These are phyloP conservation scores for Strongylocentrotus purpuratus DNA, from an alignment of 35 echinoderm and acorn worm genomes.

Conservation along the genomic window DNA sequence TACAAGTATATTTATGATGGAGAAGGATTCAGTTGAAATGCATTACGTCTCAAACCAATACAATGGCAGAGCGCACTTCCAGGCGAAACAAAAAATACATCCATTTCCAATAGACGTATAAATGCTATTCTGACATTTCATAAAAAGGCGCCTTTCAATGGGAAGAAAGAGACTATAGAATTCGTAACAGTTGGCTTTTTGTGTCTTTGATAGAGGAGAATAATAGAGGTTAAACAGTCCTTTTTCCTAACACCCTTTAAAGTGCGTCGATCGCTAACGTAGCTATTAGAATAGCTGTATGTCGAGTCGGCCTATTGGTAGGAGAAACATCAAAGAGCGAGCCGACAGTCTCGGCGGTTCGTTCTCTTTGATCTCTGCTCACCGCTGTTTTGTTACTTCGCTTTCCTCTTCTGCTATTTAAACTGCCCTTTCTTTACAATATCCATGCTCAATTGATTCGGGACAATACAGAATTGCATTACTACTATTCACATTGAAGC, in stretches of 20 bases:
- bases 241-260: slow-evolving; percentile 16
- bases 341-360: slow-evolving; percentile 25
- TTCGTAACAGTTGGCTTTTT: slow-evolving; percentile 33
- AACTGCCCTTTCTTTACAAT: slow-evolving; percentile 41
- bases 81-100: background rate
- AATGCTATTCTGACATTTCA: slow-evolving; percentile 3
- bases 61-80: background rate
- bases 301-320: slow-evolving; percentile 1
- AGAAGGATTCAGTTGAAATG: background rate
- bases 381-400: slow-evolving; percentile 54
- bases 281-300: slow-evolving; percentile 29
- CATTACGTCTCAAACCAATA: background rate
- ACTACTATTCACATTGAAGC: slow-evolving; percentile 29
- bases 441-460: slow-evolving; percentile 51
- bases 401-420: slow-evolving; percentile 50
- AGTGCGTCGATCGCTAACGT: background rate
- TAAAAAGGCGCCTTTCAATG: slow-evolving; percentile 4
- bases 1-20: background rate
- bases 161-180: background rate
- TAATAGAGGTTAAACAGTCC: slow-evolving; percentile 25
- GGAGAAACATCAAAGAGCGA: slow-evolving; percentile 16
- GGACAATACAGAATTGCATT: slow-evolving; percentile 46
- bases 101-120: background rate
- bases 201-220: background rate
- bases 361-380: slow-evolving; percentile 47